Evolutionary conservation across 1,140 invertebrate species (phyloP), one percentile per base, ranked within the genome.

Genomic region (Drosophila grimshawi): DNA sequence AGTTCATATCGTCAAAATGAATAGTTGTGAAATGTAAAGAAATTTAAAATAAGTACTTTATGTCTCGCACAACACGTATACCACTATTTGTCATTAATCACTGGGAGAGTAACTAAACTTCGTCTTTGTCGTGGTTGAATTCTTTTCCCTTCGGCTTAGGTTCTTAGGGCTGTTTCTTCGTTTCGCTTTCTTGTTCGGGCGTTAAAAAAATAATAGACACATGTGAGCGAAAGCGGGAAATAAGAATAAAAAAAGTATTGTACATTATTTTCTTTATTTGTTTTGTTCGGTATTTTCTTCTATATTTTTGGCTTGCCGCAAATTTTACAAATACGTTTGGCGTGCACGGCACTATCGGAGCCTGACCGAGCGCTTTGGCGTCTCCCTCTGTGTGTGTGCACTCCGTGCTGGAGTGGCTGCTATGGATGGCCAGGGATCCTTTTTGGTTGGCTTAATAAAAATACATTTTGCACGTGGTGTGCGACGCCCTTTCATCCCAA

Each of bases 261-360:
- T 73, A 77, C 37, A 76, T 77, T 75, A 73, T 76, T 72, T 78
- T 67, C 68, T 6, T 56, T 69, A 43, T 27, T 61, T 41, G 39
- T 7, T 19, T 19, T 59, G 27, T 39, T 19, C 63, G 29, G 19
- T 19, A 19, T 19, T 19, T 5, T 45, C 39, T 65, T 56, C 27
- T 53, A 10, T 33, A 37, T 60, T 41, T 33, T 33, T 45, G 59
- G 37, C 75, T 68, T 65, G 56, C 48, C 60, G 80, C 68, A 88
- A 88, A 89, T 88, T 88, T 88, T 78, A 88, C 85, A 88, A 88
- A 88, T 88, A 80, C 85, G 77, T 83, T 88, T 69, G 80, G 67
- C 73, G 61, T 64, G 61, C 67, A 33, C 61, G 49, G 39, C 37
- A 48, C 53, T 46, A 48, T 46, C 43, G 7, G 37, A 62, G 56